Evolutionary conservation across 2,797 vertebrate species (phyloP), one percentile per base, ranked within the genome.

Genomic region (Uromys caudimaculatus): DNA sequence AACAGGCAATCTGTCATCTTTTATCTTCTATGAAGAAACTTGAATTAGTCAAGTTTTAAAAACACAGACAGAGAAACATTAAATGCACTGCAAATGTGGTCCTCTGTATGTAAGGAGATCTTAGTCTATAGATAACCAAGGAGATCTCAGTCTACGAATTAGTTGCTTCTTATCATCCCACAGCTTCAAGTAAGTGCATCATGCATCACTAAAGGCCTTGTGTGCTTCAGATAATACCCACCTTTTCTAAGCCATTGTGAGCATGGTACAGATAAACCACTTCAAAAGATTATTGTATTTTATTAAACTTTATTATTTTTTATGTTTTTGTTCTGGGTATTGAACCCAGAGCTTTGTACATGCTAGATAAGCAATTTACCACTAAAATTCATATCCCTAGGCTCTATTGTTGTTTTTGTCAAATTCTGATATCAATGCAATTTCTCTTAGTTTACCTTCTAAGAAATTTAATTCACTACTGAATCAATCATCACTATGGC

Each of bases 21-120:
- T 90, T 84, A 69, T 85, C 76, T 92, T 90, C 13, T 75, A 32
- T 79, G 1, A 93, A 88, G n/a, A 81, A 88, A 14, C 5, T 84
- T 77, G 56, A 88, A 81, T 88, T 93, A 85, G 4, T 44, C 86
- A 87, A 44, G 8, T 62, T 89, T 83, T 87, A 91, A 69, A 69
- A 89, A 78, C 3, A 83, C 1, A 81, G 14, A 87, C 50, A 6
- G 13, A 75, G 81, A 89, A 79, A 58, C 0, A 84, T 52, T 24
- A 90, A 90, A 86, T 35, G 0, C 6, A 69, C n/a, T 77, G 10
- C 1, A 50, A 89, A 75, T 44, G 75, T 89, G 47, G 1, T 90
- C 23, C 71, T 17, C 81, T 83, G 17, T 3, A 21, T 71, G 38
- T 69, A 56, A 91, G 9, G 5, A 78, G 19, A 83, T 54, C 12